Evolutionary conservation across 2,888 invertebrate genomes (phyloP), one percentile per base, ranked within the genome.

Genomic region (Aphodius sticticus): DNA sequence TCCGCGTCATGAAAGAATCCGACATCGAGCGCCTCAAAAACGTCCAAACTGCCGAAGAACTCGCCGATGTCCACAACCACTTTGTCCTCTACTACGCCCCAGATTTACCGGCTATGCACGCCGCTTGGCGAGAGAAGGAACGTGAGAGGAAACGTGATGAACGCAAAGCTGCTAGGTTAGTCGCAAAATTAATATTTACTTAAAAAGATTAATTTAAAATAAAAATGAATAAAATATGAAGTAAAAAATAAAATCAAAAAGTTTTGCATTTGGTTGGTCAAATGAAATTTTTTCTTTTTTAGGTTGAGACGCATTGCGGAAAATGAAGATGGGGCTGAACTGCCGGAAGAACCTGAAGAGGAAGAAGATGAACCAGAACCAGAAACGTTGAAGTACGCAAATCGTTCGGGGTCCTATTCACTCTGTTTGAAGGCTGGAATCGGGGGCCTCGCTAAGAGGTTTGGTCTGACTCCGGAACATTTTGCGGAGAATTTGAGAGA

Each of bases 401-500:
- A 94, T 77, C 91, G 97, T 80, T 95, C 95, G 71, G 97, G 98
- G 1, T 95, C 97, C 0, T 99, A 99, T 87, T 93, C 95, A 69
- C 93, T 98, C 83, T 98, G 98, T 85, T 91, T 94, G 77, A 95
- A 94, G 87, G 96, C 96, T 2, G 97, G 97, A 35, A 92, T 98
- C 12, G 94, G 94, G 85, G 94, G 94, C 0, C 91, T 99, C 72
- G 96, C 96, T 2, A 96, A 95, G 87, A 95, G 95, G 87, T 99
- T 99, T 89, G 99, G 99, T 81, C 90, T 99, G 77, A 93, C 95
- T 0, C 97, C 99, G 0, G 97, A 97, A 87, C 95, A 99, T 89
- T 98, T 97, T 88, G 98, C 97, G 0, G 98, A 99, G 90, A 99
- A 99, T 90, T 91, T 99, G 6, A 93, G 97, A 0, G 98, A 99